Conservation (phyloP, 2,888 invertebrate genomes). For the Boloria euphrosyne region DNA sequence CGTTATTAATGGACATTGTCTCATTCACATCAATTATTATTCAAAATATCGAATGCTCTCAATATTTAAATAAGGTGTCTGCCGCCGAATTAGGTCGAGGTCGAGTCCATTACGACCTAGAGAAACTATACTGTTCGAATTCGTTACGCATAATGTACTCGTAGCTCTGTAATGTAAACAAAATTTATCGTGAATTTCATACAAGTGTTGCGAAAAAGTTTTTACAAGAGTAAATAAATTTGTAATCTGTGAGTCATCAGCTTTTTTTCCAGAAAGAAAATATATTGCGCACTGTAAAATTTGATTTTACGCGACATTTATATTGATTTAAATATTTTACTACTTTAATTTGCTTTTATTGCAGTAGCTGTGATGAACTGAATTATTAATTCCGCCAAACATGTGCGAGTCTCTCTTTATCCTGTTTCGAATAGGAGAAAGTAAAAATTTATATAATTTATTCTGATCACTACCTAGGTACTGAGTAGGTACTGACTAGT, state of each 20-base stretch:
- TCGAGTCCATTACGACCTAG: constrained; percentile 57
- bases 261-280: constrained; percentile 6
- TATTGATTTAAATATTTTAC: constrained; percentile 5
- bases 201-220: constrained; percentile 7
- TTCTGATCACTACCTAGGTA: constrained; percentile 13
- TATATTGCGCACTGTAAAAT: background rate
- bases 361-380: constrained; percentile 9
- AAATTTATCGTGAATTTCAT: constrained; percentile 23
- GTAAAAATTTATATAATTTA: constrained; percentile 47
- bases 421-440: constrained; percentile 56
- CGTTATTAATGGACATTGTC: constrained; percentile 33
- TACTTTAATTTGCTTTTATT: background rate
- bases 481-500: background rate
- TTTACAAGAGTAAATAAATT: constrained; percentile 7
- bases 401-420: constrained; percentile 40
- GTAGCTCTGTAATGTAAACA: constrained; percentile 24
- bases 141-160: constrained; percentile 46
- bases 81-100: constrained; percentile 69
- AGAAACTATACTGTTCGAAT: constrained; percentile 48
- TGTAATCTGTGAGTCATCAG: constrained; percentile 3
- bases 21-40: constrained; percentile 45
- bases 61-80: constrained; percentile 65
- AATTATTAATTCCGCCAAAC: constrained; percentile 23
- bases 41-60: constrained; percentile 53
- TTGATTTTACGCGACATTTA: constrained; percentile 3